Conservation (phyloP, 2,113 vertebrate species). For the Oreochromis aureus region DNA sequence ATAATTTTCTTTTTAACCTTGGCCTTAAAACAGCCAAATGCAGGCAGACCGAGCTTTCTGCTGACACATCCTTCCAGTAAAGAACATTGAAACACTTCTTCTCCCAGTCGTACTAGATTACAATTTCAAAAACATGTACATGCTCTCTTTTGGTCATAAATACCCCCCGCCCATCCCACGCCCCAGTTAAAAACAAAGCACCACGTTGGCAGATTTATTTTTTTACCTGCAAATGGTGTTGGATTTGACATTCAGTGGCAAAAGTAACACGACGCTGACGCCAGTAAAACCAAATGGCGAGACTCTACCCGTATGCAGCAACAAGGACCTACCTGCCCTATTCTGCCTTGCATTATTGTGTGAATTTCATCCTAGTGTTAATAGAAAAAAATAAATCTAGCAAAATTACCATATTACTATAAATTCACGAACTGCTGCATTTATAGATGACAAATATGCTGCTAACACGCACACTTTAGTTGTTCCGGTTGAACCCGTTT, state of each 20-base stretch:
- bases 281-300: slow-evolving; percentile 45
- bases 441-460: neutral
- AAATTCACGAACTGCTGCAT: neutral
- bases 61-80: slow-evolving; percentile 26
- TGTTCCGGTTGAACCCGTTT: neutral
- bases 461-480: neutral
- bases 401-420: neutral
- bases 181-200: slow-evolving; percentile 74
- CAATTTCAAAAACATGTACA: slow-evolving; percentile 58
- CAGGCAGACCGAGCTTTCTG: slow-evolving; percentile 49
- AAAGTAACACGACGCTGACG: slow-evolving; percentile 64
- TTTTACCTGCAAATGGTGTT: slow-evolving; percentile 61
- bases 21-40: slow-evolving; percentile 80
- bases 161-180: slow-evolving; percentile 29
- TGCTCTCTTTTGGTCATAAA: slow-evolving; percentile 68
- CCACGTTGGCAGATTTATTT: slow-evolving; percentile 50
- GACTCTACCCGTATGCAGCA: slow-evolving; percentile 70
- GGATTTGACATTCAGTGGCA: slow-evolving; percentile 60
- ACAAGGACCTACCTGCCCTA: slow-evolving; percentile 38
- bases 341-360: slow-evolving; percentile 55
- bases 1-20: slow-evolving; percentile 35
- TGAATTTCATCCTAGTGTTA: neutral
- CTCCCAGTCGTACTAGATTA: neutral
- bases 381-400: neutral
- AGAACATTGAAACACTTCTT: slow-evolving; percentile 35